Base-by-base conservation (phyloP, 2,113 vertebrate genomes). In the Microcebus griseorufus region DNA sequence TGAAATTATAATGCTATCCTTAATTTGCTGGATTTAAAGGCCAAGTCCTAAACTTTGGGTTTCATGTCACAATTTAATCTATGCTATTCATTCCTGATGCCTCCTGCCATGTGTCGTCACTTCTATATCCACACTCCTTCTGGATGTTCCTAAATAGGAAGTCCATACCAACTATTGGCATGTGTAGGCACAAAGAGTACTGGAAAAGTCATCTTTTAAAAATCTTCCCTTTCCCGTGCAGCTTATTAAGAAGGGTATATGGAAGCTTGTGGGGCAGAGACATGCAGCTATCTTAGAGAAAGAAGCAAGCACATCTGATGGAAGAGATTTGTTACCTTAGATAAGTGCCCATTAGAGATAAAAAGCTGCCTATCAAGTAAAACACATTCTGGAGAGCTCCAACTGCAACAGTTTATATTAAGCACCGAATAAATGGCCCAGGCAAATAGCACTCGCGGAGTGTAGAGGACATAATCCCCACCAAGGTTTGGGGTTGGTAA, bases 1-100 rank as follows among this genome's bases (percentile, higher is more conserved):
- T 37, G 72, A 76, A 69, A 84, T 80, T 34, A 51, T 64, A 76
- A 85, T 34, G 14, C 69, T 53, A 37, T 9, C 37, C 37, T 65
- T 76, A 90, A 62, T 4, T 73, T 70, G 29, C 53, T 48, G 62
- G 9, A 86, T 90, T 94, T 83, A 83, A 96, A 94, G 62, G 18
- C 22, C 37, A 91, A 25, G 34, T 80, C 23, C 65, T 5, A 73
- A 9, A 42, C 62, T 96, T 78, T 23, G 9, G 17, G 70, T 37
- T 88, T 76, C n/a, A 69, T 90, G 64, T 65, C 27, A 80, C 42
- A 62, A 20, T 58, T 73, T 75, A 67, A 67, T 70, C n/a, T 42
- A 5, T 90, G 25, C 27, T 80, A 6, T 76, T 72, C 34, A 32
- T 92, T 62, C 39, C n/a, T 58, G 23, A 25, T 92, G n/a, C 25